These are phyloP conservation scores for Conomelus anceps DNA, from an alignment of 2,888 invertebrate species.

Conservation along the genomic window DNA sequence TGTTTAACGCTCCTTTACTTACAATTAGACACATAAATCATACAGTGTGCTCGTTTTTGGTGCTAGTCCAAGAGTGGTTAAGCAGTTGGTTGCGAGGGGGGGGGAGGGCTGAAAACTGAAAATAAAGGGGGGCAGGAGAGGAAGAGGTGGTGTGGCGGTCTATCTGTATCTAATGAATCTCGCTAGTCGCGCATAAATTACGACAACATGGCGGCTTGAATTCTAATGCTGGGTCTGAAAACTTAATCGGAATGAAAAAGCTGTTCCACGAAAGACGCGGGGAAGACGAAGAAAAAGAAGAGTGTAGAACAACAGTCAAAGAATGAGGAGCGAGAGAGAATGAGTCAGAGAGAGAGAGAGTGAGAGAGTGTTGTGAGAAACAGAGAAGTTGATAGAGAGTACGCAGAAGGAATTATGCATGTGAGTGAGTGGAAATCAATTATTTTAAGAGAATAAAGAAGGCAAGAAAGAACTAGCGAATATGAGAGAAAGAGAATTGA, in stretches of 20 bases:
- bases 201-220: not conserved
- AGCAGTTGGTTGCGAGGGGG: not conserved
- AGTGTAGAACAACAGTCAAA: not conserved
- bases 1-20: not conserved
- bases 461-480: no score
- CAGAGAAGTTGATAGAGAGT: not conserved
- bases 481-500: no score
- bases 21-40: not conserved
- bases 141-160: not conserved
- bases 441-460: no score
- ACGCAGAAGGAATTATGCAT: not conserved
- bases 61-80: not conserved
- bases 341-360: not conserved
- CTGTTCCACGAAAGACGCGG: not conserved
- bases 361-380: not conserved
- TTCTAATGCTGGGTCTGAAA: conserved; percentile 1
- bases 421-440: no score
- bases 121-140: no score
- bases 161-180: conserved; percentile 6
- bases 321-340: not conserved
- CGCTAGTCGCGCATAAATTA: not conserved
- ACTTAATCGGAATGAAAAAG: conserved; percentile 11
- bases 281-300: not conserved
- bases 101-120: no score
- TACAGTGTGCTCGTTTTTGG: not conserved